Conservation (phyloP, 2,113 vertebrate species). For the Rhodinocichla rosea region DNA sequence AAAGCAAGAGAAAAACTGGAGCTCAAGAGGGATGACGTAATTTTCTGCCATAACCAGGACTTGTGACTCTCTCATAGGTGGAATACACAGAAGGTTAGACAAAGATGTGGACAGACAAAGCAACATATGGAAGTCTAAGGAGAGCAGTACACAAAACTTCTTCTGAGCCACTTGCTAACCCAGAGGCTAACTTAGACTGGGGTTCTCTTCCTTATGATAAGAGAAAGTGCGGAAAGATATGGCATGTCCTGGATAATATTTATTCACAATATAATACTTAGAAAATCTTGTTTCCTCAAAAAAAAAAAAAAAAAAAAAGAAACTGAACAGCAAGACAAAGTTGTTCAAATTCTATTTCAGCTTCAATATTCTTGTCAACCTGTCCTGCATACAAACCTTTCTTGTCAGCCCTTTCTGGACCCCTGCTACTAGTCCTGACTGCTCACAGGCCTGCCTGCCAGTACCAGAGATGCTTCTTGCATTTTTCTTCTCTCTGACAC, state of each 20-base stretch:
- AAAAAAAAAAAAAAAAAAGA: not conserved
- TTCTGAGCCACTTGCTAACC: not conserved
- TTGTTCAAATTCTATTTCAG: not conserved
- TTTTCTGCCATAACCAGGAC: not conserved
- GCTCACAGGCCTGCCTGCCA: not conserved
- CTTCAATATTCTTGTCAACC: not conserved
- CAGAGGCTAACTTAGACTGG: not conserved
- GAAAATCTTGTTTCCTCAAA: not conserved
- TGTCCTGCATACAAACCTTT: not conserved
- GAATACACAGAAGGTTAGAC: not conserved
- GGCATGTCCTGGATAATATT: not conserved
- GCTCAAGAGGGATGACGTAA: rapidly evolving
- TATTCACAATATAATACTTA: not conserved
- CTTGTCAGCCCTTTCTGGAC: not conserved
- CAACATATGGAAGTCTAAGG: not conserved
- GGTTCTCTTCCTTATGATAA: not conserved
- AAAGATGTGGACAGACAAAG: not conserved
- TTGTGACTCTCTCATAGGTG: not conserved
- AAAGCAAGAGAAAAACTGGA: not conserved
- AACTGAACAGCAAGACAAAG: not conserved
- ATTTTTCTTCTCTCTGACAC: not conserved
- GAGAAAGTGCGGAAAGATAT: not conserved
- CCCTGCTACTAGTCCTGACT: not conserved
- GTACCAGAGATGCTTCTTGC: not conserved
- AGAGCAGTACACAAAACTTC: not conserved